Evolutionary conservation across 2,797 vertebrate genomes (phyloP).

Genomic region (Poecilia picta): DNA sequence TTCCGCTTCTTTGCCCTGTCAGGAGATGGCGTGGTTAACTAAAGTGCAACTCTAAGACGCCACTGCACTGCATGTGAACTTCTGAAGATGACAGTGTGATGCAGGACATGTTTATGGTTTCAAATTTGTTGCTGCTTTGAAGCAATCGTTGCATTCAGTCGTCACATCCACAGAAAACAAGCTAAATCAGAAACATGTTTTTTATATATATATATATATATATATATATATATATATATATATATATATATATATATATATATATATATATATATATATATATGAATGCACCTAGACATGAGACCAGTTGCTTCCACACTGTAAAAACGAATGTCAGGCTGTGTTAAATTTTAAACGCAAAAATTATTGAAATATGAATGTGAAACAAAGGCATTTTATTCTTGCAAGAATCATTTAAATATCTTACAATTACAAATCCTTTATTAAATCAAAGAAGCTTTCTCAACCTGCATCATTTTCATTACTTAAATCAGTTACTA

Average conservation of each 20-base stretch:
- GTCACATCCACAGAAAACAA: constrained; percentile 1
- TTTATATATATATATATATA: too few species aligned
- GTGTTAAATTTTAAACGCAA: neutral
- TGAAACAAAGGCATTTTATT: neutral
- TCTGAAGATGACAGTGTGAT: constrained; percentile 2
- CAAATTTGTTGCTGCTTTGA: neutral
- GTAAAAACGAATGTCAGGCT: neutral
- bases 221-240: too few species aligned
- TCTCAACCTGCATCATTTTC: neutral
- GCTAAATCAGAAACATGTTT: neutral
- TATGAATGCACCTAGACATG: too few species aligned
- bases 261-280: too few species aligned
- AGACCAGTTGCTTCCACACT: neutral
- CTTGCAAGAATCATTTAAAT: neutral
- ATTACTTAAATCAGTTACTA: neutral
- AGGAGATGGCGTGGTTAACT: constrained; percentile 85
- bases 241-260: too few species aligned
- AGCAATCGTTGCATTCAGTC: neutral
- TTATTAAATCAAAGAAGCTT: neutral
- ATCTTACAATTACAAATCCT: neutral
- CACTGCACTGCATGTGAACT: constrained; percentile 26
- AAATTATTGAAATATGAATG: neutral
- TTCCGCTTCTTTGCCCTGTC: constrained; percentile 56
- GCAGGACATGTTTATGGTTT: neutral
- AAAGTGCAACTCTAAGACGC: constrained; percentile 47